A percentile compares a stretch with the other conserved stretches of the same genome.
Evolutionary conservation across 2,113 vertebrate species (phyloP).

Genomic region (Phaethornis superciliosus): DNA sequence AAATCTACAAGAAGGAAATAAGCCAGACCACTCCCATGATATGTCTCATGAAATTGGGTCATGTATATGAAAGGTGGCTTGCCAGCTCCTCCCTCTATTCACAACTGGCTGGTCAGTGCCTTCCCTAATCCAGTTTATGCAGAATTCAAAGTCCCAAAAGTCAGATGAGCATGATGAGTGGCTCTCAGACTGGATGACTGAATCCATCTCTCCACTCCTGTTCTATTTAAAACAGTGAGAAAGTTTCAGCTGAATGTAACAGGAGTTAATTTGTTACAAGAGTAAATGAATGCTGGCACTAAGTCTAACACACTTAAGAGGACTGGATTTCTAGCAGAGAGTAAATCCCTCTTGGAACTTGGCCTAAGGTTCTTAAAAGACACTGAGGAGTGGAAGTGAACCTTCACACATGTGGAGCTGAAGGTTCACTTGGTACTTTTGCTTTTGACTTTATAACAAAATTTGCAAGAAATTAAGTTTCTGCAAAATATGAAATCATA

Average conservation of each 20-base stretch:
- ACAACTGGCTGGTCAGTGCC: not conserved
- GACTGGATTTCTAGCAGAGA: slow-evolving; percentile 21
- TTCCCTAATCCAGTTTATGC: not conserved
- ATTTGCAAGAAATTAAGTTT: not conserved
- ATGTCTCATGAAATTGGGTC: not conserved
- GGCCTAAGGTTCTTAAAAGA: not conserved
- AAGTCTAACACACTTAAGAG: slow-evolving; percentile 55
- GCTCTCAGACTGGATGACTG: not conserved
- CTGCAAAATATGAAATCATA: not conserved
- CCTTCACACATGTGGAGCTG: not conserved
- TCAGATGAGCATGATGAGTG: not conserved
- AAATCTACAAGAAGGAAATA: not conserved
- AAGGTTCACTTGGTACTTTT: not conserved
- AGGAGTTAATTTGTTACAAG: slow-evolving; percentile 40
- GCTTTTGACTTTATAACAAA: not conserved
- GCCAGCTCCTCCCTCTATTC: not conserved
- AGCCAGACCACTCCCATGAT: not conserved
- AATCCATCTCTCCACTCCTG: slow-evolving; percentile 4
- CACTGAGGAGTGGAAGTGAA: not conserved
- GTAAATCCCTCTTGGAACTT: slow-evolving; percentile 27
- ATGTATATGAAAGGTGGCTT: not conserved
- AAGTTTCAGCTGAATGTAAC: slow-evolving; percentile 16
- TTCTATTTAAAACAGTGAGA: not conserved
- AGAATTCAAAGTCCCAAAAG: not conserved
- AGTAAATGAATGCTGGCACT: slow-evolving; percentile 39